Percentiles rank a stretch among this genome's conserved stretches.
Conservation (phyloP, 2,888 invertebrate species). For the Ptychoptera albimana region DNA sequence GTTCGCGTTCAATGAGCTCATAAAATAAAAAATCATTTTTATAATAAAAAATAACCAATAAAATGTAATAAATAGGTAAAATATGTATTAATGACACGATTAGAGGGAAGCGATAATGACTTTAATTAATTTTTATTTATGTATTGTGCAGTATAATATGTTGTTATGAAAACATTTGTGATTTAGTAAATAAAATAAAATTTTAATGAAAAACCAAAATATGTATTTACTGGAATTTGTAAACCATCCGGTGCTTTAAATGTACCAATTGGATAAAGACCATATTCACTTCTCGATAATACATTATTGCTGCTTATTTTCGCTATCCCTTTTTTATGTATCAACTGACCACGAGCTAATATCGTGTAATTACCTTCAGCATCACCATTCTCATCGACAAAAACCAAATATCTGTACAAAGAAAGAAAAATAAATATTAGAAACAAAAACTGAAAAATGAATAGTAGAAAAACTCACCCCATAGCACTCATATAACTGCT, state of each 20-base stretch:
- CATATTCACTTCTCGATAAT: slow-evolving; percentile 29
- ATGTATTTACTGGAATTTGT: slow-evolving; percentile 46
- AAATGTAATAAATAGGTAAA: too few relatives aligned
- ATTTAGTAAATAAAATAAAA: background rate
- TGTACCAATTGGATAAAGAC: slow-evolving; percentile 64
- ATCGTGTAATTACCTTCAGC: slow-evolving; percentile 90
- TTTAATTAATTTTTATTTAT: too few relatives aligned
- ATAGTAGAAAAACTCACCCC: slow-evolving; percentile 43
- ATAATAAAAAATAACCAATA: too few relatives aligned
- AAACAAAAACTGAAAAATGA: background rate
- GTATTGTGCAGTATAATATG: too few relatives aligned
- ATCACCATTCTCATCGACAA: slow-evolving; percentile 83
- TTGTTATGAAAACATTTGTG: background rate
- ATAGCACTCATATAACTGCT: slow-evolving; percentile 68
- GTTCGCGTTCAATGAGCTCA: too few relatives aligned
- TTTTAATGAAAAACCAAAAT: slow-evolving; percentile 3
- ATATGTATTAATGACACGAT: too few relatives aligned
- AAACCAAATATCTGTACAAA: slow-evolving; percentile 63
- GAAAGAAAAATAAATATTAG: background rate
- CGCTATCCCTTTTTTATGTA: slow-evolving; percentile 20
- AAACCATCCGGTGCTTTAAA: slow-evolving; percentile 43
- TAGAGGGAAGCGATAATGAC: too few relatives aligned
- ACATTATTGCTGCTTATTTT: slow-evolving; percentile 10
- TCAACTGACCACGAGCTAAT: slow-evolving; percentile 38
- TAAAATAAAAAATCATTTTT: too few relatives aligned